A percentile compares a stretch with the other conserved stretches of the same genome.
These are phyloP conservation scores for Notolepis coatsorum DNA, from an alignment of 2,797 vertebrate species.

Conservation along the genomic window DNA sequence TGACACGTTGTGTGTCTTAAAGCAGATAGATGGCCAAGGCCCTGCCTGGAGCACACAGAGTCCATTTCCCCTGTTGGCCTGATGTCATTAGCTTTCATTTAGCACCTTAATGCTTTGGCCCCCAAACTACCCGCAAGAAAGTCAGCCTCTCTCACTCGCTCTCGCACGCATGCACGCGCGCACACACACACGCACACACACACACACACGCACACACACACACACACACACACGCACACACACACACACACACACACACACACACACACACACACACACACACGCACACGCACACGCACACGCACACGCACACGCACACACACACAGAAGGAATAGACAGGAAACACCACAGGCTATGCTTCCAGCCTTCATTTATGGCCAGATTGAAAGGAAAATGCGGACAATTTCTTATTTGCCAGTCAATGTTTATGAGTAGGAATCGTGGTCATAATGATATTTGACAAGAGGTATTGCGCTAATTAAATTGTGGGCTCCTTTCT, in stretches of 20 bases:
- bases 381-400: too few species aligned
- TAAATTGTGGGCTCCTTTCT: neutral
- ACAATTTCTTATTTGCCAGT: too few species aligned
- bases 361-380: neutral
- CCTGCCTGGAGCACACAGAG: constrained; percentile 48
- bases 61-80: constrained; percentile 69
- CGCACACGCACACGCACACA: too few species aligned
- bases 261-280: too few species aligned
- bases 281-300: neutral
- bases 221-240: too few species aligned
- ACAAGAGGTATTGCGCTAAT: too few species aligned
- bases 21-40: constrained; percentile 72
- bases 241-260: neutral
- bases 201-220: constrained; percentile 4
- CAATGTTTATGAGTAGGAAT: too few species aligned
- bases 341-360: neutral
- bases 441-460: too few species aligned
- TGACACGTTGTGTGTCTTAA: constrained; percentile 78
- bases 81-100: constrained; percentile 77
- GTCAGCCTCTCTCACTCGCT: constrained; percentile 2
- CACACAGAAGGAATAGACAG: too few species aligned
- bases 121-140: constrained; percentile 43
- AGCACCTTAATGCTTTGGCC: constrained; percentile 65
- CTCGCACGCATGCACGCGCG: too few species aligned
- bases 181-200: too few species aligned